Evolutionary conservation across 2,888 invertebrate species (phyloP), one percentile per base, ranked within the genome.

Genomic region (Belgica antarctica): DNA sequence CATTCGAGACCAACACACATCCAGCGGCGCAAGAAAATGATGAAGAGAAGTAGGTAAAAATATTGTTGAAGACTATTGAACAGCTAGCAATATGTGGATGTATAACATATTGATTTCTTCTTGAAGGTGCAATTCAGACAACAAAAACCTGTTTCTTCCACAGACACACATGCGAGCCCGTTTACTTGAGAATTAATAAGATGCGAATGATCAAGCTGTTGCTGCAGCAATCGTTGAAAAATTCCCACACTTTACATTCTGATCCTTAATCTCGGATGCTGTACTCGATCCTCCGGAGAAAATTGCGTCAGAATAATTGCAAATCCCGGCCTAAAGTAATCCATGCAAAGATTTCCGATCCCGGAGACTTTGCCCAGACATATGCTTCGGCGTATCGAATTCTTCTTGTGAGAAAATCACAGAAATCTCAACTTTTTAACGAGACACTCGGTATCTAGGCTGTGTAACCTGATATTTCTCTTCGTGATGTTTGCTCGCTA

Each of bases 71-170:
- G 28, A 19, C 57, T 47, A 57, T 68, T 68, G 52, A 68, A 31
- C 22, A 68, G 27, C 28, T n/a, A 47, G 28, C 19, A 52, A 22
- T 31, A 34, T 68, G 68, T 68, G 52, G 22, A 25, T 62, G 34
- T 68, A 57, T 19, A 52, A 19, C 22, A 52, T 68, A 68, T 68
- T 47, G 34, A 27, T 65, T 5, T 22, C 65, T 36, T 47, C 22
- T 25, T 34, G 25, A 68, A 68, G 68, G 68, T 68, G 68, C 68
- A 68, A 46, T 68, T 47, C n/a, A n/a, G n/a, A n/a, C n/a, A n/a
- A n/a, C n/a, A 68, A 31, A 52, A 68, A 68, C 68, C 27, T 27
- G 68, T 68, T 68, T 68, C 52, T 22, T 12, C 12, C 19, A 5
- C 12, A 57, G 5, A 57, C 10, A 57, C 8, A 47, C 65, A 65